Base-by-base conservation (phyloP, 2,888 invertebrate genomes). In the Gymnocheta viridis region DNA sequence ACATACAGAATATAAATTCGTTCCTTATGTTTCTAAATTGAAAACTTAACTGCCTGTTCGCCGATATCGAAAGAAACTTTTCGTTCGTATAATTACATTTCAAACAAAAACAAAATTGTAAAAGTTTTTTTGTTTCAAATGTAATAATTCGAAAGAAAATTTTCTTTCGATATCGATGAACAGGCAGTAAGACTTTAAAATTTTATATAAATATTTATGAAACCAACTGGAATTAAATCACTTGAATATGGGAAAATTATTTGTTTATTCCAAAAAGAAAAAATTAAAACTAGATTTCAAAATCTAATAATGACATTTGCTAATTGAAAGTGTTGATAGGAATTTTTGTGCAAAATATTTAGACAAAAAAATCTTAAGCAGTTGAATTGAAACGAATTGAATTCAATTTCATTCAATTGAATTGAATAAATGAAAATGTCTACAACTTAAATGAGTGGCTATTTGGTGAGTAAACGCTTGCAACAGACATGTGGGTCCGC, bases 301-400 rank as follows among this genome's bases (percentile, higher is more conserved):
- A 49, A 47, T 29, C 35, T 81, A 81, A 81, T 81, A 81, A 81
- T 81, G 80, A 81, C 80, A 81, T 81, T 81, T 74, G 54, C 49
- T 56, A 72, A 73, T 81, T 81, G 72, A 60, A 81, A 81, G 73
- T 81, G 80, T 74, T 67, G 64, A 67, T 41, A 60, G 73, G 73
- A 73, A 81, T 73, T 73, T 81, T 67, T 67, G 56, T 22, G 24
- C 14, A 67, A 67, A 81, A 60, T 32, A 14, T 12, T 9, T 0
- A 56, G 19, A 41, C n/a, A 72, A 64, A 72, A 76, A 32, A 76
- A 66, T 32, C 49, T n/a, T 35, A 38, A 35, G 47, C 73, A 73
- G 32, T 35, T 72, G 44, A 54, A 64, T 24, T 41, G 29, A 58
- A 58, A 4, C 12, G 7, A 60, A 74, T 49, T 32, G 12, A 74